Evolutionary conservation across 1,140 invertebrate species (phyloP), one percentile per base, ranked within the genome.

Genomic region (Drosophila malerkotliana): DNA sequence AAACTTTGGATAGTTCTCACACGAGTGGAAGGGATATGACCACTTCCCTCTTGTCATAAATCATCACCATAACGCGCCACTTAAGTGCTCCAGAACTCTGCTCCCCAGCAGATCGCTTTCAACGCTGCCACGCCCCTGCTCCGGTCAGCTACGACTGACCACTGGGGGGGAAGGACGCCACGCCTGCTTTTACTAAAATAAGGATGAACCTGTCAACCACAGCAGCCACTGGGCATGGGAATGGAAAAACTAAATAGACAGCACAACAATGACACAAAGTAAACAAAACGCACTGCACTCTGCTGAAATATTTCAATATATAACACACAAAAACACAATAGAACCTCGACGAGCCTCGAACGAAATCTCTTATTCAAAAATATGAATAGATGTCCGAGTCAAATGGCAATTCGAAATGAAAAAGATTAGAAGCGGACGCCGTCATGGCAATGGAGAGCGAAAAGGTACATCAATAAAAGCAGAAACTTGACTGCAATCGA

Each of bases 81-180:
- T 88, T 87, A 88, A 87, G 82, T 87, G 78, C 82, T 75, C 72
- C 82, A 82, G 82, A 87, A 87, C 87, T 83, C 76, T 78, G 82
- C 69, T 37, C 24, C 24, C 21, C 32, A 4, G 32, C n/a, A 14
- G 15, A 15, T 69, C 69, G 63, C 79, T 66, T 75, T 69, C 30
- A 32, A 32, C 6, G 28, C n/a, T 52, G 54, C 58, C 82, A 87
- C 82, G 81, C 82, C 82, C 57, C 28, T 12, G 34, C 56, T 37
- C 60, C 56, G 4, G 10, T 21, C 10, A n/a, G 10, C 49, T 57
- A 32, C 12, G 14, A 66, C 73, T 78, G 74, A 78, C 81, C 81
- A 81, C 32, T 34, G 52, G 53, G 18, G 28, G 47, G 24, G 49
- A 56, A 9, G 30, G 49, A 52, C 26, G 18, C 18, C 18, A 85